A percentile compares a stretch with the other conserved stretches of the same genome.
Evolutionary conservation across 2,113 vertebrate genomes (phyloP).

Genomic region (Lanius collurio): DNA sequence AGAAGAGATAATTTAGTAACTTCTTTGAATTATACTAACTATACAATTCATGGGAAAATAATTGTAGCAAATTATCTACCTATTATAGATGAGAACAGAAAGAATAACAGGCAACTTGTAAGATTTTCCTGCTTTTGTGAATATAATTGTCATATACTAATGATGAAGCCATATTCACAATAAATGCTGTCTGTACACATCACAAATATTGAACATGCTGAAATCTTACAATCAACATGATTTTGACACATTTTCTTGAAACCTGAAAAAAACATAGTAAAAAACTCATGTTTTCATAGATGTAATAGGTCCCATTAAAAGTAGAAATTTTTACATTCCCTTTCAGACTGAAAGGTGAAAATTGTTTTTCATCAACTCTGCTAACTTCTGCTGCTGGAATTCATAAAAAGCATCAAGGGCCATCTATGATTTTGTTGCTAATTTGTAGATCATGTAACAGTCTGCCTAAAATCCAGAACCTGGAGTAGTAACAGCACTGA

Average conservation of each 20-base stretch:
- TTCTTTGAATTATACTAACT: not conserved
- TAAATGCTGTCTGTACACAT: not conserved
- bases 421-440: not conserved
- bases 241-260: not conserved
- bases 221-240: not conserved
- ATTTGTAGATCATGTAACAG: not conserved
- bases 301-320: not conserved
- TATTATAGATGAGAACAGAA: not conserved
- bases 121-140: not conserved
- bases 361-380: not conserved
- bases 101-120: not conserved
- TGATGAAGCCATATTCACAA: not conserved
- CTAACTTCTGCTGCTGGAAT: not conserved
- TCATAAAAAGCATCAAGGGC: not conserved
- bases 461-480: not conserved
- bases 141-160: not conserved
- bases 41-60: not conserved
- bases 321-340: not conserved
- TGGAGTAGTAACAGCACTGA: not conserved
- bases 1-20: not conserved
- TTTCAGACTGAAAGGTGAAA: not conserved
- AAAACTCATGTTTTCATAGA: not conserved
- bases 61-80: not conserved
- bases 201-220: not conserved
- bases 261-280: not conserved